Evolutionary conservation across 35 echinoderm and acorn worm genomes (phyloP).

Genomic region (Chiridota heheva): DNA sequence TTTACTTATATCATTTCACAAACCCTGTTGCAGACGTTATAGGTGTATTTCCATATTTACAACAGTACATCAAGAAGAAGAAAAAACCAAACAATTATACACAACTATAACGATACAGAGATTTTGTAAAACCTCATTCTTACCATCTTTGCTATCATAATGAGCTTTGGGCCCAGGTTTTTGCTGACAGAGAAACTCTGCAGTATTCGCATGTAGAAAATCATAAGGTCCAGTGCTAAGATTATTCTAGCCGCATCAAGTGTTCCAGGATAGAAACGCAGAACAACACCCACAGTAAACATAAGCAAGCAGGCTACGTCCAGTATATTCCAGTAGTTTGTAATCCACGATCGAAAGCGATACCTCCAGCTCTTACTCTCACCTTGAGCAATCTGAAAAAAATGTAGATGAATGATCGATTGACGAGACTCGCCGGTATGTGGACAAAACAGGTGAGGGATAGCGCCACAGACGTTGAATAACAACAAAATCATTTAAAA

Average conservation of each 20-base stretch:
- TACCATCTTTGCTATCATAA: constrained; percentile 89
- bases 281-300: constrained; percentile 35
- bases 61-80: no score
- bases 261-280: constrained; percentile 15
- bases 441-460: no score
- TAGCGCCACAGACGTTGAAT: no score
- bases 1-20: no score
- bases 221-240: constrained; percentile 51
- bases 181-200: constrained; percentile 74
- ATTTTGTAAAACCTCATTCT: no score
- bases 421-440: no score
- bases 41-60: no score
- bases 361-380: constrained; percentile 50
- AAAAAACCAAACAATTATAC: no score
- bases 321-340: constrained; percentile 79
- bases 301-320: constrained; percentile 57
- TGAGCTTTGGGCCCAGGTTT: constrained; percentile 81
- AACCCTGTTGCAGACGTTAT: no score
- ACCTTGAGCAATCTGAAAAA: constrained; percentile 70
- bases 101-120: no score
- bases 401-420: neutral
- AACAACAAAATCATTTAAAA: no score
- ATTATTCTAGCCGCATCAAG: constrained; percentile 43
- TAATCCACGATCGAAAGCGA: constrained; percentile 55
- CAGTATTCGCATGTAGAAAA: constrained; percentile 74